These are phyloP conservation scores for Epizoanthus stellaris DNA, from an alignment of 92 coral and sea anemone species.

Conservation along the genomic window DNA sequence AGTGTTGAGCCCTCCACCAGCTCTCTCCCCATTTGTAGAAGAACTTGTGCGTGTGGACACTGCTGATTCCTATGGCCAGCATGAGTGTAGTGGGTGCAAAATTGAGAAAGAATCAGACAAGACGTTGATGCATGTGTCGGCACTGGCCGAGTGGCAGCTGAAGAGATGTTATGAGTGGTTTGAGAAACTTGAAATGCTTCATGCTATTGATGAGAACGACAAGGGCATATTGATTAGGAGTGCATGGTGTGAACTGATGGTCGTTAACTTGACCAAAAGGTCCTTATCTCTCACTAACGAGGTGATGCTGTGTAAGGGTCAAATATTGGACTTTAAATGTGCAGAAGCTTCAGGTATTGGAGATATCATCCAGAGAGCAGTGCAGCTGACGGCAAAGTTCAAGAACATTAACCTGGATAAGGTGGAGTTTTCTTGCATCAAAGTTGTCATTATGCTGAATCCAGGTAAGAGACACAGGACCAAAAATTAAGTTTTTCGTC, in stretches of 20 bases:
- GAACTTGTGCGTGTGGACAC: constrained; percentile 64
- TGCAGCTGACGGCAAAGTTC: constrained; percentile 90
- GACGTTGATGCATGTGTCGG: constrained; percentile 87
- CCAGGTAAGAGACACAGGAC: constrained; percentile 72
- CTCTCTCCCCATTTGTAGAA: constrained; percentile 63
- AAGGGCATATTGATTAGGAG: constrained; percentile 68
- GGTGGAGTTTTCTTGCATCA: constrained; percentile 94
- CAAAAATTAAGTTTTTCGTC: background rate
- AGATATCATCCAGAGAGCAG: constrained; percentile 91
- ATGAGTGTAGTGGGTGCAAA: constrained; percentile 68
- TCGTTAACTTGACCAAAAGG: constrained; percentile 77
- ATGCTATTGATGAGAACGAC: constrained; percentile 61
- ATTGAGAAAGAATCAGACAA: constrained; percentile 71
- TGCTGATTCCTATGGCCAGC: background rate
- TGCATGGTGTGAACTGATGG: constrained; percentile 91
- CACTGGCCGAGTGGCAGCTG: constrained; percentile 85
- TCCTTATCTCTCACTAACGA: constrained; percentile 68
- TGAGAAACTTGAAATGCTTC: constrained; percentile 66
- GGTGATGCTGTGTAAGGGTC: constrained; percentile 81
- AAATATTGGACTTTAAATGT: constrained; percentile 80
- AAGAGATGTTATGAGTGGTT: constrained; percentile 83
- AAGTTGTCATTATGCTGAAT: constrained; percentile 85
- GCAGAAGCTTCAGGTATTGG: constrained; percentile 92
- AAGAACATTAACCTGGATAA: constrained; percentile 83
- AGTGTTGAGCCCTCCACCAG: constrained; percentile 19